Percentiles rank a stretch among this genome's conserved stretches.
Evolutionary conservation across 2,888 invertebrate genomes (phyloP).

Genomic region (Cacoxenus indagator): DNA sequence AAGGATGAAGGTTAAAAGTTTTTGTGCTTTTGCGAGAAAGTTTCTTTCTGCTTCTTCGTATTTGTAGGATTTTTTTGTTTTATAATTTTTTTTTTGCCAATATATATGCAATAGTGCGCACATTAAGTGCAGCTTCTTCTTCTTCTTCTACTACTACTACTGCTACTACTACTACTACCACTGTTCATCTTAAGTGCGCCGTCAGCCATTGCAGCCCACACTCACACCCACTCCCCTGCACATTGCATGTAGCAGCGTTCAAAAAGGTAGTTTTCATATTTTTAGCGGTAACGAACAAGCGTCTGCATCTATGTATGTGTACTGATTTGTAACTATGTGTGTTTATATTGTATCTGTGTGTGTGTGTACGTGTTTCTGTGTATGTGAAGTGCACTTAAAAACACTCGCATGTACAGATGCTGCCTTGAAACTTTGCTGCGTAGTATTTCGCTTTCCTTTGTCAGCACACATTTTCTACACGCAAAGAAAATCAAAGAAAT

Average conservation of each 20-base stretch:
- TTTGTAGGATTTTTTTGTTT: not conserved
- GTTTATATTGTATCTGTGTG: constrained; percentile 21
- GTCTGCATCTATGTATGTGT: constrained; percentile 19
- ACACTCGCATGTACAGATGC: not conserved
- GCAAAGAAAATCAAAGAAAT: constrained; percentile 32
- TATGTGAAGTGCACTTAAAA: not conserved
- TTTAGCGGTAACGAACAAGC: constrained; percentile 50
- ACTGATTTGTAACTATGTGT: constrained; percentile 16
- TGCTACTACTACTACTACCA: too few relatives aligned
- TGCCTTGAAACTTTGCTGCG: not conserved
- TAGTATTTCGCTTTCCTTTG: not conserved
- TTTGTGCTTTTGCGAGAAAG: constrained; percentile 55
- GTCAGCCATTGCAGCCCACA: constrained; percentile 3
- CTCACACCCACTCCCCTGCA: constrained; percentile 17
- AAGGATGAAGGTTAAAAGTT: constrained; percentile 62
- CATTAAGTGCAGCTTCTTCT: not conserved
- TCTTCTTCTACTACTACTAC: not conserved
- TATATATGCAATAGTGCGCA: not conserved
- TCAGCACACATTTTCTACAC: not conserved
- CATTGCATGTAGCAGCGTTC: constrained; percentile 24
- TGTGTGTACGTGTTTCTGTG: constrained; percentile 21
- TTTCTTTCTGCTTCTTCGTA: constrained; percentile 33
- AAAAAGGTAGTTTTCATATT: constrained; percentile 61
- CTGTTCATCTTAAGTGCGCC: too few relatives aligned
- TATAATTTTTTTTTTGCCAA: not conserved